Percentiles rank a stretch among this genome's conserved stretches.
Conservation (phyloP, 1,140 invertebrate genomes). For the Goniozus legneri region DNA sequence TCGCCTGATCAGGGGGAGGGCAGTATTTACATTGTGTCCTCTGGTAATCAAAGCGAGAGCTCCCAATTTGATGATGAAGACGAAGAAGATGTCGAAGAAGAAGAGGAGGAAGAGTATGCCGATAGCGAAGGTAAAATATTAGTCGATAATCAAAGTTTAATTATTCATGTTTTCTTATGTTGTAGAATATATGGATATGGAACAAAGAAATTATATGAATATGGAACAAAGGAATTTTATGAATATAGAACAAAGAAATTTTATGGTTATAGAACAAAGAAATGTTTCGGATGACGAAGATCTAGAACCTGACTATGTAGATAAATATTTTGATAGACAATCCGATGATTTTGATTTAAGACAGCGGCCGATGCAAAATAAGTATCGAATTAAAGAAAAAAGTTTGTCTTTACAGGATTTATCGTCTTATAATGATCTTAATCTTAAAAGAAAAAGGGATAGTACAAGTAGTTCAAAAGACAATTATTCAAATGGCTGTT, state of each 20-base stretch:
- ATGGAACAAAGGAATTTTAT: conserved; percentile 29
- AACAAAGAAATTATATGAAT: conserved; percentile 13
- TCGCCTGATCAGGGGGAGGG: conserved; percentile 31
- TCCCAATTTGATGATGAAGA: conserved; percentile 21
- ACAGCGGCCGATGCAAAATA: conserved; percentile 27
- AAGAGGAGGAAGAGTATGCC: conserved; percentile 24
- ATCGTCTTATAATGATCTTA: conserved; percentile 11
- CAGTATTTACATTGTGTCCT: conserved; percentile 37
- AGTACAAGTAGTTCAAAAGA: conserved; percentile 5
- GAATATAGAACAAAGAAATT: conserved; percentile 18
- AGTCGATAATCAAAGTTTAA: not conserved
- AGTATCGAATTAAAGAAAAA: conserved; percentile 33
- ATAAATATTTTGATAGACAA: conserved; percentile 30
- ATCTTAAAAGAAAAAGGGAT: conserved; percentile 11
- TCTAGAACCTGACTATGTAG: conserved; percentile 22
- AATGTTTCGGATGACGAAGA: conserved; percentile 20
- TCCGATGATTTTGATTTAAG: conserved; percentile 41
- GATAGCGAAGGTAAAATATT: conserved; percentile 25
- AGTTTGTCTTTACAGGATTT: conserved; percentile 46
- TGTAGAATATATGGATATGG: not conserved
- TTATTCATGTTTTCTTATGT: not conserved
- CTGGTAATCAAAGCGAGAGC: conserved; percentile 12
- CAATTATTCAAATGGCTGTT: conserved; percentile 12
- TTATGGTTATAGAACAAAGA: conserved; percentile 16
- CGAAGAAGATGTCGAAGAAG: conserved; percentile 24